These are phyloP conservation scores for Platycercus adscitus DNA, from an alignment of 2,113 vertebrate species.

Conservation along the genomic window DNA sequence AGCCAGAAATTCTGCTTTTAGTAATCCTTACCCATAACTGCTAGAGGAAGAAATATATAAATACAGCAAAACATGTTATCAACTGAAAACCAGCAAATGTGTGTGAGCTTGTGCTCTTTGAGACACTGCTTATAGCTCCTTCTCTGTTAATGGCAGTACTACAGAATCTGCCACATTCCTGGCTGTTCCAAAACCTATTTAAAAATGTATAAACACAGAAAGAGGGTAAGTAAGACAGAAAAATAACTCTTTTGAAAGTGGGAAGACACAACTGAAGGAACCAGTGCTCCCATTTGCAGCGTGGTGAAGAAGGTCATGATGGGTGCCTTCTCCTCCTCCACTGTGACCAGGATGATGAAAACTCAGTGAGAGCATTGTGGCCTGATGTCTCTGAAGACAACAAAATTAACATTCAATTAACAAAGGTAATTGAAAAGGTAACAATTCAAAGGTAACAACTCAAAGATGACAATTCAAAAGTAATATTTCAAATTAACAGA, in stretches of 20 bases:
- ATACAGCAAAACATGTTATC: background rate
- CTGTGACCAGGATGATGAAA: background rate
- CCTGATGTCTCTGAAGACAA: background rate
- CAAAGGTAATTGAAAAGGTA: background rate
- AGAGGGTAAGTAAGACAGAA: background rate
- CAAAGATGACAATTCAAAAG: background rate
- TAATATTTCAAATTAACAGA: background rate
- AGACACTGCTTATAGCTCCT: background rate
- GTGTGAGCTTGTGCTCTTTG: background rate
- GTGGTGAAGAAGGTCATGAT: fast-evolving
- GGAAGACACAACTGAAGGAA: background rate
- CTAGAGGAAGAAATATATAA: background rate
- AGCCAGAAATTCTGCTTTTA: background rate
- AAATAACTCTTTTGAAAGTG: background rate
- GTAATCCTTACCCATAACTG: background rate
- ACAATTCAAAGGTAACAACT: background rate
- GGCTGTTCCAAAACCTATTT: background rate
- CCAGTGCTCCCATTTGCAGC: fast-evolving
- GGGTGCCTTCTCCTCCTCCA: background rate
- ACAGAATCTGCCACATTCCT: background rate
- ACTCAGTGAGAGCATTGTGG: fast-evolving
- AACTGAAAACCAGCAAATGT: background rate
- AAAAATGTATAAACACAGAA: background rate
- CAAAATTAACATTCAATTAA: background rate
- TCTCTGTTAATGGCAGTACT: background rate